Evolutionary conservation across 2,888 invertebrate genomes (phyloP).

Genomic region (Sesia bembeciformis): DNA sequence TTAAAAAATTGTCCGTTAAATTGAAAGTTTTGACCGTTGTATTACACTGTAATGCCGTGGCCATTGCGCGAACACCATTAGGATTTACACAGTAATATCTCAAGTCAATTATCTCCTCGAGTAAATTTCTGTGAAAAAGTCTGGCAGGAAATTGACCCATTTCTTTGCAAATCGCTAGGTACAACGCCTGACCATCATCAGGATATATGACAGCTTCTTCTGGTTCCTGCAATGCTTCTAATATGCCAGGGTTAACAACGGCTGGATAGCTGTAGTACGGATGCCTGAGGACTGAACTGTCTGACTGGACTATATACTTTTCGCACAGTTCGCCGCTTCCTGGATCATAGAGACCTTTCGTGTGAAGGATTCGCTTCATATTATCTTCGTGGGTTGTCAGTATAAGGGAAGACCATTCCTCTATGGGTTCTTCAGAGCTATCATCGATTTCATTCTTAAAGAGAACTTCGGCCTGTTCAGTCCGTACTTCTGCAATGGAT

Average conservation of each 20-base stretch:
- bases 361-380: constrained; percentile 19
- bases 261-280: constrained; percentile 29
- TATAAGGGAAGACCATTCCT: constrained; percentile 23
- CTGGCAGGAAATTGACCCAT: constrained; percentile 21
- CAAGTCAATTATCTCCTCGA: constrained; percentile 15
- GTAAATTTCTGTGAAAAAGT: constrained; percentile 23
- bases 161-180: constrained; percentile 27
- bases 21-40: constrained; percentile 22
- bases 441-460: constrained; percentile 6
- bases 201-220: constrained; percentile 19
- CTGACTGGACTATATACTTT: constrained; percentile 31
- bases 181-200: constrained; percentile 35
- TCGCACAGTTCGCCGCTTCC: constrained; percentile 37
- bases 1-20: constrained; percentile 26
- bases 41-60: constrained; percentile 22
- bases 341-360: constrained; percentile 26
- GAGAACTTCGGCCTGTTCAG: constrained; percentile 3
- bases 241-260: constrained; percentile 29
- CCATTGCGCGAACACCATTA: constrained; percentile 25
- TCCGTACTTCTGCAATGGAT: background rate
- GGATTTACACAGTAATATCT: constrained; percentile 25
- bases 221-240: constrained; percentile 24
- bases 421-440: constrained; percentile 24
- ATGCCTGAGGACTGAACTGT: constrained; percentile 27
- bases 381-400: constrained; percentile 7